These are phyloP conservation scores for Mormyrops boulengeri DNA, from an alignment of 2,797 vertebrate genomes.

Conservation along the genomic window DNA sequence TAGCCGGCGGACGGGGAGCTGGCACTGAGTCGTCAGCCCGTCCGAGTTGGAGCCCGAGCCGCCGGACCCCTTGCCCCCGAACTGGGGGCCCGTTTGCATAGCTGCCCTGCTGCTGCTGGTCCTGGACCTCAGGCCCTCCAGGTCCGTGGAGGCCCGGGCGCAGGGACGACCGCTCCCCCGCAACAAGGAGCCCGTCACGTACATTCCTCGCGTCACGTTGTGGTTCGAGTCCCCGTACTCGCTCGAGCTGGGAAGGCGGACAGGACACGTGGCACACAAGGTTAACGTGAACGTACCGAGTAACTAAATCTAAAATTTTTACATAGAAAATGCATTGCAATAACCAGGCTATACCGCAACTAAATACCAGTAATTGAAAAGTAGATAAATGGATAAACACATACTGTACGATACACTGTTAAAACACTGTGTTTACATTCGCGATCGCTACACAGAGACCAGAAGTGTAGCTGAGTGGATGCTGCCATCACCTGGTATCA, in stretches of 20 bases:
- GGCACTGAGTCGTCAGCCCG: slow-evolving; percentile 53
- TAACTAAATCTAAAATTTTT: neutral
- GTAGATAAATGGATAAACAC: neutral
- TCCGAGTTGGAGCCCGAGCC: slow-evolving; percentile 55
- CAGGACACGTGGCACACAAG: neutral
- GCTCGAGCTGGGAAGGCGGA: slow-evolving; percentile 64
- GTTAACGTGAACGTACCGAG: neutral
- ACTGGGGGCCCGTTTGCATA: slow-evolving; percentile 63
- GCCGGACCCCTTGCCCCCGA: slow-evolving; percentile 53
- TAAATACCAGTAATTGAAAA: neutral
- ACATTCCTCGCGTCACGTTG: slow-evolving; percentile 70
- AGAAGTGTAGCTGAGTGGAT: neutral
- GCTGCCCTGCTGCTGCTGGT: slow-evolving; percentile 65
- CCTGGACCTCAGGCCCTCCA: slow-evolving; percentile 71
- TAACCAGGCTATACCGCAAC: neutral
- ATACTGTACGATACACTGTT: neutral
- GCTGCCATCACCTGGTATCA: neutral
- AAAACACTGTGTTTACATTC: neutral
- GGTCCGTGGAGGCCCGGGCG: slow-evolving; percentile 62
- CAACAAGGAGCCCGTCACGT: slow-evolving; percentile 62
- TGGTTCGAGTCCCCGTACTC: slow-evolving; percentile 72
- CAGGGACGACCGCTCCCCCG: slow-evolving; percentile 70
- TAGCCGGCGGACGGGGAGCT: slow-evolving; percentile 64
- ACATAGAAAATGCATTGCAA: neutral
- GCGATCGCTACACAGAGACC: neutral